Evolutionary conservation across 2,113 vertebrate species (phyloP).

Genomic region (Albula goreensis): DNA sequence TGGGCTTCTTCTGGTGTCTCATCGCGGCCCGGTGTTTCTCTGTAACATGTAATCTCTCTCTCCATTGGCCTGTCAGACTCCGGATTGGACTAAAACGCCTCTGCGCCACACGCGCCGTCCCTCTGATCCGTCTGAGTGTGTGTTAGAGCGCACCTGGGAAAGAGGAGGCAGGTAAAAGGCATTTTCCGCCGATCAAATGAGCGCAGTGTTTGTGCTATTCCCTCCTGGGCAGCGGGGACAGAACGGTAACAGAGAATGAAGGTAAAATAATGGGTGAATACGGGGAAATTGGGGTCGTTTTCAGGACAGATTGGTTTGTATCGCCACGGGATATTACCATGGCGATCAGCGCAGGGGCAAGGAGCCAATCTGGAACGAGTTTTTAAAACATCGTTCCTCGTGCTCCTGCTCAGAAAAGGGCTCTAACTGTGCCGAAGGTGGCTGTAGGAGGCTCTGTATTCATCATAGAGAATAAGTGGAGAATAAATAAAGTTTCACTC

Average conservation of each 20-base stretch:
- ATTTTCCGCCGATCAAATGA: not conserved
- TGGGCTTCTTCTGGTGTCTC: slow-evolving; percentile 43
- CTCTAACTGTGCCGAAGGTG: too few relatives aligned
- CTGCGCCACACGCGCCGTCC: slow-evolving; percentile 23
- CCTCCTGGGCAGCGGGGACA: not conserved
- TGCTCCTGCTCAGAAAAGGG: too few relatives aligned
- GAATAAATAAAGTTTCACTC: too few relatives aligned
- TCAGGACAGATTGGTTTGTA: not conserved
- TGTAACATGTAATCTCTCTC: slow-evolving; percentile 60
- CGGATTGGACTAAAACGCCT: slow-evolving; percentile 51
- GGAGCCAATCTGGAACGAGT: not conserved
- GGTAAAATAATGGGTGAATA: slow-evolving; percentile 22
- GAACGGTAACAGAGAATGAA: not conserved
- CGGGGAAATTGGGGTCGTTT: slow-evolving; percentile 32
- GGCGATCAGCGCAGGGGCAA: not conserved
- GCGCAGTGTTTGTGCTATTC: not conserved
- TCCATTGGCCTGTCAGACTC: slow-evolving; percentile 57
- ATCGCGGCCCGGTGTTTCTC: slow-evolving; percentile 16
- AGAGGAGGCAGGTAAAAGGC: not conserved
- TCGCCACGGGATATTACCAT: not conserved
- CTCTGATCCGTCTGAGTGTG: slow-evolving; percentile 40
- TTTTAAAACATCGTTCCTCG: too few relatives aligned
- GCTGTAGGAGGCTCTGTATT: too few relatives aligned
- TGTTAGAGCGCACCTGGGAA: not conserved
- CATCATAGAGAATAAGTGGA: too few relatives aligned